These are phyloP conservation scores for Acleris holmiana DNA, from an alignment of 2,888 invertebrate genomes.

Conservation along the genomic window DNA sequence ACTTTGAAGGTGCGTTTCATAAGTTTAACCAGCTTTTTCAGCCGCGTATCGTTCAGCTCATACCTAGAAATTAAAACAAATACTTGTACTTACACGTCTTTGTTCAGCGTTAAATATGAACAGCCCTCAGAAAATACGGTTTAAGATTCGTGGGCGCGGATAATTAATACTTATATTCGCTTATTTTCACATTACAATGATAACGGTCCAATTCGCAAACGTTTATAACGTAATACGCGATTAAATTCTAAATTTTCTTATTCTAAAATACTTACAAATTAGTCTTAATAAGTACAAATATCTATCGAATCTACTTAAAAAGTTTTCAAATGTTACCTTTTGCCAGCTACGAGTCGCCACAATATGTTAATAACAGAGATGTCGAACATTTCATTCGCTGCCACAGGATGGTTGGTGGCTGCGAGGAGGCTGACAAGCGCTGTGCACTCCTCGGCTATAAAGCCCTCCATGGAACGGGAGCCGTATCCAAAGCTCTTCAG, in stretches of 20 bases:
- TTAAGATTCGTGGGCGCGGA: no score
- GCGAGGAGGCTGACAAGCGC: conserved; percentile 78
- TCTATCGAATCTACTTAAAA: neutral
- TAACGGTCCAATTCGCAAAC: no score
- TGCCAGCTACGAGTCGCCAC: conserved; percentile 89
- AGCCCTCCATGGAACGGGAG: conserved; percentile 84
- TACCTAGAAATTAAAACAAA: conserved; percentile 65
- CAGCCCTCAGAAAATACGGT: no score
- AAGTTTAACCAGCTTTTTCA: conserved; percentile 80
- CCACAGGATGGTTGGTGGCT: conserved; percentile 67
- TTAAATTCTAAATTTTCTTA: no score
- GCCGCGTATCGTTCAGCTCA: conserved; percentile 82
- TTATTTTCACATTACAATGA: no score
- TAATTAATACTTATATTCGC: no score
- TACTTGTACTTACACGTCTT: neutral
- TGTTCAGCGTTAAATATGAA: neutral
- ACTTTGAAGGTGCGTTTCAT: conserved; percentile 86
- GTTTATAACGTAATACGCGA: no score
- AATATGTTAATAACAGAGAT: conserved; percentile 88
- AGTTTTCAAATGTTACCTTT: conserved; percentile 62
- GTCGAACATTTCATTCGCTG: conserved; percentile 85
- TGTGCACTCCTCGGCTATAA: conserved; percentile 84
- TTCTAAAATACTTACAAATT: no score
- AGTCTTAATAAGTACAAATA: neutral
- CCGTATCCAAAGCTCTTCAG: conserved; percentile 87